phyloP scores from a whole-genome alignment of 2,888 invertebrate genomes.

The Xestia xanthographa region DNA sequence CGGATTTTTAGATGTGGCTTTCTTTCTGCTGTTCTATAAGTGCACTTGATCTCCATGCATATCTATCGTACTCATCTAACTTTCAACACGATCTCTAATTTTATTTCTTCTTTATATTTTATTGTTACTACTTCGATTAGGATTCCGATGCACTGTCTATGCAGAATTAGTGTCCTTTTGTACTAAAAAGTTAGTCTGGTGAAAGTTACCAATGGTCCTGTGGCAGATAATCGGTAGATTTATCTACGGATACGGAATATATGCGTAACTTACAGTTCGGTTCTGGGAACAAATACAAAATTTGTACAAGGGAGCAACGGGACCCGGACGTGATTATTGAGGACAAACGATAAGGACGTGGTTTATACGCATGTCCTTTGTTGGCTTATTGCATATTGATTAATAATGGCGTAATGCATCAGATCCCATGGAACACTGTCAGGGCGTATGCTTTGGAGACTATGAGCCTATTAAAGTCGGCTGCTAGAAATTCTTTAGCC shows the following conservation, averaged over 20 bases:
- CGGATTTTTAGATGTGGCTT: not conserved
- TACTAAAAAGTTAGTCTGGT: not conserved
- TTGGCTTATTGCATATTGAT: not conserved
- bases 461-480: not conserved
- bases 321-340: not conserved
- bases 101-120: not conserved
- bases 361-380: not conserved
- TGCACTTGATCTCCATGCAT: too few relatives aligned
- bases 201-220: not conserved
- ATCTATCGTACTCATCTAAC: too few relatives aligned
- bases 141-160: not conserved
- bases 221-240: not conserved
- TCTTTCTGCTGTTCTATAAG: not conserved
- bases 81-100: not conserved
- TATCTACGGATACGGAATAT: too few relatives aligned
- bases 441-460: not conserved
- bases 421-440: not conserved
- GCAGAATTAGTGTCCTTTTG: too few relatives aligned
- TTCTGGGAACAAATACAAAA: not conserved
- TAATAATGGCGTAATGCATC: not conserved
- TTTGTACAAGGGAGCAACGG: not conserved
- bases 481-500: not conserved
- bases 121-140: not conserved
- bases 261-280: not conserved
- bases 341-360: not conserved